These are phyloP conservation scores for Miniopterus natalensis DNA, from an alignment of 2,113 vertebrate genomes.

Conservation along the genomic window DNA sequence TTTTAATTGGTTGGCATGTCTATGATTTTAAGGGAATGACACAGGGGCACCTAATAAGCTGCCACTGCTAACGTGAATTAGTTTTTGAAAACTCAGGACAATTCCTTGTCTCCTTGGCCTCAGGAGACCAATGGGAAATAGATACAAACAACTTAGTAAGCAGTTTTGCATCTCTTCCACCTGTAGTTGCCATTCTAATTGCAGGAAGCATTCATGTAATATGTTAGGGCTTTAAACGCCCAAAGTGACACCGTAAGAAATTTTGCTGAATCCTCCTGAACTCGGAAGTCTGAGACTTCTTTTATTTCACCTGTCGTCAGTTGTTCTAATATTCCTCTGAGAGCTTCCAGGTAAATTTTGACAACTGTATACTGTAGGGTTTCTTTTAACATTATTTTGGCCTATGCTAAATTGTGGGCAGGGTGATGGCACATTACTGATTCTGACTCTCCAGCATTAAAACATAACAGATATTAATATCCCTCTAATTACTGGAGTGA, in stretches of 20 bases:
- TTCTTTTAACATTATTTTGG: slow-evolving; percentile 21
- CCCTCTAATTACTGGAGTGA: slow-evolving; percentile 35
- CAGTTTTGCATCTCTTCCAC: slow-evolving; percentile 66
- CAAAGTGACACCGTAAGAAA: slow-evolving; percentile 74
- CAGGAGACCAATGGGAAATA: slow-evolving; percentile 56
- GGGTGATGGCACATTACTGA: not conserved
- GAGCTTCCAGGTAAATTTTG: slow-evolving; percentile 58
- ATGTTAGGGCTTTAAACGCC: slow-evolving; percentile 52
- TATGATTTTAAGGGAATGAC: slow-evolving; percentile 74
- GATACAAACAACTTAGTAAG: slow-evolving; percentile 71
- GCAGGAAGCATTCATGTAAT: slow-evolving; percentile 56
- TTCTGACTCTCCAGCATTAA: slow-evolving; percentile 43
- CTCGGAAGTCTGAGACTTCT: slow-evolving; percentile 36
- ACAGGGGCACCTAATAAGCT: slow-evolving; percentile 62
- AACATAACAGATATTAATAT: slow-evolving; percentile 64
- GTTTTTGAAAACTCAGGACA: slow-evolving; percentile 43
- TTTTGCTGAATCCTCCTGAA: slow-evolving; percentile 73
- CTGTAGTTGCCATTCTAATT: slow-evolving; percentile 72
- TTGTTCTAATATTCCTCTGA: slow-evolving; percentile 62
- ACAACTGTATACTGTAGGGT: slow-evolving; percentile 65
- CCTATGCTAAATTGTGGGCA: slow-evolving; percentile 13
- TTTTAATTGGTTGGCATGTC: slow-evolving; percentile 69
- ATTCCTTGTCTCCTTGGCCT: slow-evolving; percentile 60
- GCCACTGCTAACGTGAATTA: slow-evolving; percentile 37
- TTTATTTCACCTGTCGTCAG: slow-evolving; percentile 58